Base-by-base conservation (phyloP, 1,140 invertebrate genomes). In the Drosophila seguyi region DNA sequence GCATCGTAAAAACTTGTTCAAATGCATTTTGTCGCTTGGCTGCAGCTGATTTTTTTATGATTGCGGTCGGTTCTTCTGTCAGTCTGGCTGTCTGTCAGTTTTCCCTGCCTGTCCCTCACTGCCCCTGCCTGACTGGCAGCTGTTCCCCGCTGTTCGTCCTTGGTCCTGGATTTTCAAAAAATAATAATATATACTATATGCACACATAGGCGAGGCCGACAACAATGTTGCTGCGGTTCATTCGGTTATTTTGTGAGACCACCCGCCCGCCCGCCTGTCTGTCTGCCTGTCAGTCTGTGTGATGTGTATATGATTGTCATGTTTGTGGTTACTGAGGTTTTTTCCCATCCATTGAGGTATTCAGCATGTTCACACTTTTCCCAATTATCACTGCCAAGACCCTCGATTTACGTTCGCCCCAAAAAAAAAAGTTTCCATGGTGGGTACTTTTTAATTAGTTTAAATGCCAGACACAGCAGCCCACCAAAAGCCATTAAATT, bases 21-120 rank as follows among this genome's bases (percentile, higher is more conserved):
- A 85, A 85, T 85, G 81, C 81, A 85, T 85, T 85, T 85, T 73
- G 81, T 78, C 81, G 78, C 82, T 81, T 74, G 67, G 78, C 76
- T 81, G 82, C 82, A 73, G 76, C 73, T 86, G 82, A 84, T 85
- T 86, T 62, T 84, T 84, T 85, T 84, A 84, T 84, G 81, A 84
- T 81, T 84, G 81, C 53, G 67, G 71, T 74, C 47, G 48, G 36
- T 52, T 36, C 55, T 41, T 42, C 18, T 48, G 68, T 31, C 57
- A 36, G 36, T 29, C 34, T 47, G 29, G 34, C 47, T 53, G 47
- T 11, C 47, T 52, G 47, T 56, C 47, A 36, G 18, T 44, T 45
- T 45, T 44, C 6, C 22, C 57, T 39, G 45, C 44, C 74, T 50
- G 29, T 45, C 52, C 18, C 8, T 41, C 53, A 25, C 42, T n/a